Base-by-base conservation (phyloP, 1,140 invertebrate genomes). In the Drosophila orena region DNA sequence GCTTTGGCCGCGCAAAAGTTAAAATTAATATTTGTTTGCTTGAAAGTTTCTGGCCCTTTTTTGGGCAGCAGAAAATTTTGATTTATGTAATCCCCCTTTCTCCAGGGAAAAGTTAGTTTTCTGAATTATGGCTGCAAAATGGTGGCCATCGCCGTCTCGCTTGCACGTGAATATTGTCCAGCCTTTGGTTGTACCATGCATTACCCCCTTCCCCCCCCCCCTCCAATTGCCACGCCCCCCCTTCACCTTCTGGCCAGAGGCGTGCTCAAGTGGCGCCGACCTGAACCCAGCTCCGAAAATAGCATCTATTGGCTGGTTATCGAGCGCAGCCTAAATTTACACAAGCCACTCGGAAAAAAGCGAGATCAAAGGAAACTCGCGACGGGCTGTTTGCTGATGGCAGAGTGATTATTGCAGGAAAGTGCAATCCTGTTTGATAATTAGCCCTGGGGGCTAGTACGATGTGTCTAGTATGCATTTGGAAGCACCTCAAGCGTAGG, bases 21-120 rank as follows among this genome's bases (percentile, higher is more conserved):
- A 65, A 88, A 89, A 88, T 88, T 88, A 89, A 88, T 88, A 88
- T 89, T 88, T 88, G 83, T 88, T 88, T 89, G 83, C 75, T 77
- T 64, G 74, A 83, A 88, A 83, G 54, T 88, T 88, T 77, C 43
- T 58, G 71, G 20, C 65, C 52, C 65, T 70, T 70, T 70, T 70
- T 71, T 53, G 68, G 68, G 43, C 65, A 70, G 52, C 70, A 77
- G 81, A 89, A 83, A 89, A 74, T 88, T 70, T 88, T 89, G 83
- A 88, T 88, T 88, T 88, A 88, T 88, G 83, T 89, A 77, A 83
- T 77, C 65, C 60, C 38, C 34, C 49, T 10, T 15, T 22, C 14
- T 15, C 15, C 20, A 15, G 27, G 35, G 20, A 60, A 79, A 86
- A 86, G 83, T 86, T 86, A 88, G 83, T 88, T 71, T 89, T 79